These are phyloP conservation scores for Lutraria rhynchaena DNA, from an alignment of 1,140 invertebrate species.

Conservation along the genomic window DNA sequence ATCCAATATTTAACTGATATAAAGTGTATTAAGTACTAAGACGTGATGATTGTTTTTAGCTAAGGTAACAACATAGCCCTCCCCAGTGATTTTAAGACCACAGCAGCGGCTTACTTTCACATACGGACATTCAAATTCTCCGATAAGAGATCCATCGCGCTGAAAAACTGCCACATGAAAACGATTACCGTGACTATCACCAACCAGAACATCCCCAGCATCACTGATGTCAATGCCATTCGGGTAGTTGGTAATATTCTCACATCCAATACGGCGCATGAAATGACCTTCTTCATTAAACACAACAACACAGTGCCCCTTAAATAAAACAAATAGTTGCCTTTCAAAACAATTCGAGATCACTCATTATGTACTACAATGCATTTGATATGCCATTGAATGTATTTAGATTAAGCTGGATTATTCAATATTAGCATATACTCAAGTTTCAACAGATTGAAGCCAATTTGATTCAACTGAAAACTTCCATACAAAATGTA, in stretches of 20 bases:
- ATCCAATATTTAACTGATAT: slow-evolving; percentile 86
- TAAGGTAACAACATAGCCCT: slow-evolving; percentile 97
- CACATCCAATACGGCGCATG: slow-evolving; percentile 95
- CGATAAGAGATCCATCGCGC: slow-evolving; percentile 92
- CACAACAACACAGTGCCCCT: slow-evolving; percentile 97
- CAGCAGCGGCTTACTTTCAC: slow-evolving; percentile 98
- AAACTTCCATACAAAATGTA: too few species aligned
- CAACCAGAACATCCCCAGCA: slow-evolving; percentile 96
- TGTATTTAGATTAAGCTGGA: too few species aligned
- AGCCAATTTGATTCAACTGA: too few species aligned
- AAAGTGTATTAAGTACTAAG: slow-evolving; percentile 96
- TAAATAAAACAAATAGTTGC: slow-evolving; percentile 35
- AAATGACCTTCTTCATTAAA: slow-evolving; percentile 96
- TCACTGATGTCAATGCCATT: slow-evolving; percentile 99
- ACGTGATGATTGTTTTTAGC: slow-evolving; percentile 99
- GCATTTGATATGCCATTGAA: too few species aligned
- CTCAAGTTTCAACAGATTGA: too few species aligned
- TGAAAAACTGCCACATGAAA: slow-evolving; percentile 97
- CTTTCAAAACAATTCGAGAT: too few species aligned
- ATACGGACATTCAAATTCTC: slow-evolving; percentile 97
- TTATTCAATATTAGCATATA: too few species aligned
- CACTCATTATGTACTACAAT: too few species aligned
- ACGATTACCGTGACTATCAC: slow-evolving; percentile 98
- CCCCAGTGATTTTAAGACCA: slow-evolving; percentile 97
- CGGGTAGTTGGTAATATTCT: slow-evolving; percentile 97